Percentiles rank a stretch among this genome's conserved stretches.
Evolutionary conservation across 2,888 invertebrate species (phyloP).

Genomic region (Stegophylla sp.): DNA sequence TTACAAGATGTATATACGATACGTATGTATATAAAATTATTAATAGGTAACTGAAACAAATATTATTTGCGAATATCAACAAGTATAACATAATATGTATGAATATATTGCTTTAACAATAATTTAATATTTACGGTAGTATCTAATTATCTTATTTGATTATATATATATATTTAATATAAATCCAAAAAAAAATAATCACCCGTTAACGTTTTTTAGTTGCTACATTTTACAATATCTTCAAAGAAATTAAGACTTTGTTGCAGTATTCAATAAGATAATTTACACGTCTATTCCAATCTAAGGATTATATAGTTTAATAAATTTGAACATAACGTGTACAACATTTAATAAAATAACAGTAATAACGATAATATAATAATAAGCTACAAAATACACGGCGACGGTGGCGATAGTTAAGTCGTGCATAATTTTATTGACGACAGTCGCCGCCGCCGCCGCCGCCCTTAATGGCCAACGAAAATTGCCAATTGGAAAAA

Average conservation of each 20-base stretch:
- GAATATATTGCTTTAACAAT: no score
- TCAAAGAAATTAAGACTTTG: background rate
- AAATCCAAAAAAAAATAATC: background rate
- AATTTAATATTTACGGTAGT: no score
- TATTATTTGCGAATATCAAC: no score
- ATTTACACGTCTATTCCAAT: background rate
- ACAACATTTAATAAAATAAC: background rate
- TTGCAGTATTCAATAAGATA: background rate
- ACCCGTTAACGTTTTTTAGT: background rate
- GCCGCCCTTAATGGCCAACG: background rate
- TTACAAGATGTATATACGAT: no score
- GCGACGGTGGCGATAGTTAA: conserved; percentile 1
- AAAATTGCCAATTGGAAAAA: conserved; percentile 44
- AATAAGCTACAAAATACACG: conserved; percentile 4
- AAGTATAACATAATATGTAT: no score
- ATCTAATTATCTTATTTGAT: no score
- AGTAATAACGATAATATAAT: conserved; percentile 9
- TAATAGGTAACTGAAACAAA: no score
- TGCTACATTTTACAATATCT: background rate
- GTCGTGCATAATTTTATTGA: conserved; percentile 35
- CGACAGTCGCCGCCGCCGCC: background rate
- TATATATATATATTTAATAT: no score
- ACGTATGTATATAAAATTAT: no score
- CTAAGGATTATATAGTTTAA: background rate
- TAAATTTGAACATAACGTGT: background rate